Conservation (phyloP, 2,797 vertebrate species). For the Muscicapa striata region DNA sequence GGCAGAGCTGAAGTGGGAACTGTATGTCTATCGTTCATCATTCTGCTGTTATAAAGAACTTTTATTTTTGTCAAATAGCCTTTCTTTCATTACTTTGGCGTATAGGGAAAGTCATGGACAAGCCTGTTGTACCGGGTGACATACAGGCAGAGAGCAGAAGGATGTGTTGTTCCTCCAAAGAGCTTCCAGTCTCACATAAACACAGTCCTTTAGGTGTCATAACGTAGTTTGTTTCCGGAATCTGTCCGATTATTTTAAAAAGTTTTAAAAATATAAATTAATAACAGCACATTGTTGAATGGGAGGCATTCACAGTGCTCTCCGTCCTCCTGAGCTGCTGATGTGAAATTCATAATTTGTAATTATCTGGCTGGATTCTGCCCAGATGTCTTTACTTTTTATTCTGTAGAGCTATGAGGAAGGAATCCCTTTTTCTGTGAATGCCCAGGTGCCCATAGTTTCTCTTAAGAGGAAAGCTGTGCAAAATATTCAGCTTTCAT, state of each 20-base stretch:
- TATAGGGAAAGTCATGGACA: not conserved
- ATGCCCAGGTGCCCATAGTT: not conserved
- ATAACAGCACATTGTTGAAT: not conserved
- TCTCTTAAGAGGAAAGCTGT: not conserved
- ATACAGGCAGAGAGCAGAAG: not conserved
- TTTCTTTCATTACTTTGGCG: not conserved
- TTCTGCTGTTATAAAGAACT: slow-evolving; percentile 19
- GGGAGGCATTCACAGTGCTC: rapidly evolving
- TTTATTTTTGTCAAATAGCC: not conserved
- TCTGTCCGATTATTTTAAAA: not conserved
- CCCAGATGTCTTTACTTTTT: not conserved
- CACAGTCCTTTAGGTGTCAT: not conserved
- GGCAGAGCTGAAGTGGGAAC: slow-evolving; percentile 1
- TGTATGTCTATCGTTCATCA: not conserved
- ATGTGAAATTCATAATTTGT: not conserved
- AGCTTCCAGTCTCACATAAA: not conserved
- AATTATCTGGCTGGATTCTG: not conserved
- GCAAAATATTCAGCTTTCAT: not conserved
- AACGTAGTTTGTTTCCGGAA: not conserved
- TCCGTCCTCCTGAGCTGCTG: not conserved
- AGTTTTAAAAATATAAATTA: not conserved
- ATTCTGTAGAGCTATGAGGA: not conserved
- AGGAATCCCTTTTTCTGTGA: not conserved
- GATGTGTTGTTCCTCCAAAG: not conserved
- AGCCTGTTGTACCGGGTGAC: not conserved